Percentiles rank a stretch among this genome's conserved stretches.
These are phyloP conservation scores for Cladopsammia gracilis DNA, from an alignment of 64 coral and sea anemone genomes.

Conservation along the genomic window DNA sequence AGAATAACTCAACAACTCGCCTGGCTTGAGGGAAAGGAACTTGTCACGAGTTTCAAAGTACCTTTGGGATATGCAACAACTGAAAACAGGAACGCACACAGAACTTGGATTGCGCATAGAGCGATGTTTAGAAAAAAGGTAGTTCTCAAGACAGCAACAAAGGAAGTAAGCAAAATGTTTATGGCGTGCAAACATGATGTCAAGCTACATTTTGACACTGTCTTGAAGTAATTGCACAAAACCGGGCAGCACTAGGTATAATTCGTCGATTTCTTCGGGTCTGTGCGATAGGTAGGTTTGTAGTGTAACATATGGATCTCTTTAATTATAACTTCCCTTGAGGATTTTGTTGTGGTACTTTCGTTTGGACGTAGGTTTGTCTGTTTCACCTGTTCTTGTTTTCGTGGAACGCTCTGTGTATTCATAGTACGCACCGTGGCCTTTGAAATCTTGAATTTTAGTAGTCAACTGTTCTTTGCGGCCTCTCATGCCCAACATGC, in stretches of 20 bases:
- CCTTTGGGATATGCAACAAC: too few relatives aligned
- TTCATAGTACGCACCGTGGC: slow-evolving; percentile 5
- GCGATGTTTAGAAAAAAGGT: too few relatives aligned
- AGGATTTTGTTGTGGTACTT: too few relatives aligned
- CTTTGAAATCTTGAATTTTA: not conserved
- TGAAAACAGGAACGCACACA: too few relatives aligned
- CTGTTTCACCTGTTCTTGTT: not conserved
- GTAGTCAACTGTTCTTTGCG: not conserved
- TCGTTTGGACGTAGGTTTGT: too few relatives aligned
- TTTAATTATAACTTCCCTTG: not conserved
- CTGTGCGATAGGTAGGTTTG: not conserved
- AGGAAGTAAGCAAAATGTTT: not conserved
- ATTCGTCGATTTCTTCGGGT: not conserved
- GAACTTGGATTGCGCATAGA: too few relatives aligned
- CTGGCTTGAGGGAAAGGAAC: too few relatives aligned
- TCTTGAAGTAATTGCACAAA: not conserved
- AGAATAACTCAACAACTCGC: too few relatives aligned
- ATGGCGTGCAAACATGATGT: not conserved
- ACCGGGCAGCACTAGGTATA: not conserved
- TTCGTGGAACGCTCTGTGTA: slow-evolving; percentile 42
- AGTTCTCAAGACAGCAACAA: too few relatives aligned
- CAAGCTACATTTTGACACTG: too few relatives aligned
- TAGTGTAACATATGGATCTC: too few relatives aligned
- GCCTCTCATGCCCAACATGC: slow-evolving; percentile 56
- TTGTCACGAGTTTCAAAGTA: too few relatives aligned